Percentiles rank a stretch among this genome's conserved stretches.
Conservation (phyloP, 1,140 invertebrate species). For the Eulimnadia texana region DNA sequence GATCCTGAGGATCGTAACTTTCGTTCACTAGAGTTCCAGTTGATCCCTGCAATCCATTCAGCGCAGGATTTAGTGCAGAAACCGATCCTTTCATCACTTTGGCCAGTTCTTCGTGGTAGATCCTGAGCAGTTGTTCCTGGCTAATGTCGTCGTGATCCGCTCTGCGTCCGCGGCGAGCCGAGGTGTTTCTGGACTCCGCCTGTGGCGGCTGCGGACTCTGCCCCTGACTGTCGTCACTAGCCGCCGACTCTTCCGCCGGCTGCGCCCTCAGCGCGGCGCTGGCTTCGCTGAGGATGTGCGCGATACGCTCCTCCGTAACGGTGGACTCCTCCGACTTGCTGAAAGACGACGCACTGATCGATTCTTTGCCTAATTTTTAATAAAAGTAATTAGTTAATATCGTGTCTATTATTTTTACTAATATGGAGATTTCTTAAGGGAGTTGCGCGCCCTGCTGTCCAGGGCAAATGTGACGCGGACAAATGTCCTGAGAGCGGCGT, state of each 20-base stretch:
- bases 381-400: no score
- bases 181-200: conserved; percentile 42
- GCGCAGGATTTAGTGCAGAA: conserved; percentile 41
- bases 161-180: conserved; percentile 46
- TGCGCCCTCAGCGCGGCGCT: conserved; percentile 22
- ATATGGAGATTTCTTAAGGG: no score
- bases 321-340: conserved; percentile 41
- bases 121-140: conserved; percentile 89
- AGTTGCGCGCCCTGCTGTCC: no score
- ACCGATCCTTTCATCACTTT: conserved; percentile 62
- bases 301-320: conserved; percentile 80
- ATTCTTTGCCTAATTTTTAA: conserved; percentile 25
- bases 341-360: not conserved
- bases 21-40: conserved; percentile 16
- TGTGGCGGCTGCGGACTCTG: conserved; percentile 26
- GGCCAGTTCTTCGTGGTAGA: conserved; percentile 90
- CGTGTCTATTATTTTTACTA: no score
- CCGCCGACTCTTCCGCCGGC: conserved; percentile 29
- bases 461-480: no score
- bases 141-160: conserved; percentile 88
- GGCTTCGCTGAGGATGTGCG: conserved; percentile 86
- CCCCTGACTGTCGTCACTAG: conserved; percentile 41
- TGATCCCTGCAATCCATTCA: conserved; percentile 18
- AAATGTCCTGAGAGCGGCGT: not conserved
- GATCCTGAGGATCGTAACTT: conserved; percentile 8